A percentile compares a stretch with the other conserved stretches of the same genome.
Evolutionary conservation across 2,888 invertebrate genomes (phyloP).

Genomic region (Chironomus riparius): DNA sequence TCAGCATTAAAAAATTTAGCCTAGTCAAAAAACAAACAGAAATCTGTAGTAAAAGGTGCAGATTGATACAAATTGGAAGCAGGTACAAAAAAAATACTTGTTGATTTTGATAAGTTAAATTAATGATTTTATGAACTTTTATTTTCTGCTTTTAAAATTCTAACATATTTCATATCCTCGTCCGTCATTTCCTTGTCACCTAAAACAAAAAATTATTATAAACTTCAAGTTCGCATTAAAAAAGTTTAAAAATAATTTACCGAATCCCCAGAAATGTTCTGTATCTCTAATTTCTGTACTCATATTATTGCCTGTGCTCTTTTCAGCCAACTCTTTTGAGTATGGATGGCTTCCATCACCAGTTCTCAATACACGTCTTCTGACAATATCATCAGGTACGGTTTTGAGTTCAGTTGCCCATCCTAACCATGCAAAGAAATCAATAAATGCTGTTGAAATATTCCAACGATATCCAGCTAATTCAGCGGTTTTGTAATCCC

Average conservation of each 20-base stretch:
- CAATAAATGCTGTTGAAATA: conserved; percentile 54
- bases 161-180: conserved; percentile 52
- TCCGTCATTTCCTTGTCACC: conserved; percentile 65
- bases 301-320: background rate
- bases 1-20: background rate
- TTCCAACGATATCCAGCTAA: conserved; percentile 57
- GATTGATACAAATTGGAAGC: too few relatives aligned
- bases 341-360: conserved; percentile 57
- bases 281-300: background rate
- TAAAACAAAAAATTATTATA: background rate
- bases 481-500: conserved; percentile 70
- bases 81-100: too few relatives aligned
- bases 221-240: background rate
- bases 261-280: background rate
- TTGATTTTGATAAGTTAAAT: background rate
- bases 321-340: conserved; percentile 28
- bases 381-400: conserved; percentile 60
- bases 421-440: conserved; percentile 47
- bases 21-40: background rate
- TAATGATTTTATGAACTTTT: background rate
- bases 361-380: conserved; percentile 58
- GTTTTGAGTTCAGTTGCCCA: conserved; percentile 79
- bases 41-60: background rate
- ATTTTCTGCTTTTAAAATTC: conserved; percentile 34
- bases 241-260: background rate